Conservation (phyloP, 1,140 invertebrate genomes). For the Orius laevigatus region DNA sequence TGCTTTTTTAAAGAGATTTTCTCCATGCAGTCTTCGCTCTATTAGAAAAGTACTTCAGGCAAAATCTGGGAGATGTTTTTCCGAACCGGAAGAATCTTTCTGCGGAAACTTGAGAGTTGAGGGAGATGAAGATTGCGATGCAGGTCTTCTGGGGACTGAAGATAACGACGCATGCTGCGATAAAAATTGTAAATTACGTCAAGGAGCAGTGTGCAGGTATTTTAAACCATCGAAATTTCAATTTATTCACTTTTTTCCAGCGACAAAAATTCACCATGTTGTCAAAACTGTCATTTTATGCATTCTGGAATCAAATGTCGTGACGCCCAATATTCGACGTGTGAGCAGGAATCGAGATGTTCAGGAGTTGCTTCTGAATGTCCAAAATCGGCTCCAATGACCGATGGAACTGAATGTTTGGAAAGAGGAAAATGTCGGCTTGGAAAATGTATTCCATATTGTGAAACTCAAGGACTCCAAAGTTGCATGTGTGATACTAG, state of each 20-base stretch:
- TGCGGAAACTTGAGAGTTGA: conserved; percentile 87
- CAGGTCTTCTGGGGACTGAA: conserved; percentile 77
- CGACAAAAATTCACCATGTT: conserved; percentile 90
- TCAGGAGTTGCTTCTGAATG: conserved; percentile 54
- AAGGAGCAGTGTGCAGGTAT: conserved; percentile 70
- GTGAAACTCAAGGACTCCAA: conserved; percentile 77
- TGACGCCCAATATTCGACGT: conserved; percentile 73
- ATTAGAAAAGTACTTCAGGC: conserved; percentile 84
- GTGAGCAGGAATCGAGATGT: conserved; percentile 71
- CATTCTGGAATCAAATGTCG: conserved; percentile 62
- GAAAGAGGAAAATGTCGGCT: conserved; percentile 71
- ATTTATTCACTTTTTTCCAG: conserved; percentile 32
- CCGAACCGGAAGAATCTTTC: conserved; percentile 84
- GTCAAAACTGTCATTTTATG: conserved; percentile 76
- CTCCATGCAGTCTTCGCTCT: conserved; percentile 79
- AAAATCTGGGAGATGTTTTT: conserved; percentile 83
- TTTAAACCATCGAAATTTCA: not conserved
- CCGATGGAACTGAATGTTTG: conserved; percentile 69
- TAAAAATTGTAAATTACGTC: conserved; percentile 75
- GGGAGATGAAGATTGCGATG: conserved; percentile 88
- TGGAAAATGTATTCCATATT: conserved; percentile 81
- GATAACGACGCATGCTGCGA: conserved; percentile 85
- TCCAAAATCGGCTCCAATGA: conserved; percentile 68
- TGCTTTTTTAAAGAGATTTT: conserved; percentile 59
- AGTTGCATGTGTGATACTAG: conserved; percentile 91